Base-by-base conservation (phyloP, 2,888 invertebrate genomes). In the Nemotelus pantherinus region DNA sequence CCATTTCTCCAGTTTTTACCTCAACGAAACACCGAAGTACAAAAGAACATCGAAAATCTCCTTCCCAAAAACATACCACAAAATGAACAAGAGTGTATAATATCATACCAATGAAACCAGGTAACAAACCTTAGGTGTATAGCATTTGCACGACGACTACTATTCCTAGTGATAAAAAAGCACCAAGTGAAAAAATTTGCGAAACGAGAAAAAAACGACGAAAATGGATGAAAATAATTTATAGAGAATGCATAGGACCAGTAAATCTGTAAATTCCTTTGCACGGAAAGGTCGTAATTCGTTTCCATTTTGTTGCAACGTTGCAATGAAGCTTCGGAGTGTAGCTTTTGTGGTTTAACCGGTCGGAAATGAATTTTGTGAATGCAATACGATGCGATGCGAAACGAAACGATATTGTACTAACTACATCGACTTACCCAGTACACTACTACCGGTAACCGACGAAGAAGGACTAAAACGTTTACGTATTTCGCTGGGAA, bases 191-290 rank as follows among this genome's bases (percentile, higher is more conserved):
- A 25, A 25, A 25, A 25, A 25, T 25, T 25, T 25, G 25, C 43
- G 43, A 4, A 63, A 3, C 7, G 63, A 43, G 41, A 39, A 9
- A 43, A 65, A 65, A 65, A 65, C 3, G 25, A 25, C 44, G 45
- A 47, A 68, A 50, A 10, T 53, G 41, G 55, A 5, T 10, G 45
- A 55, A 70, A 70, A 48, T 55, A 55, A 55, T 71, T 71, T 71
- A 71, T 71, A 71, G 55, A 71, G 48, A 71, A 57, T 71, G 71
- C 71, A 71, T 41, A 71, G 71, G 44, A 55, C 44, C 55, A 44
- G 71, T 57, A 71, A 71, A 71, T 71, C 71, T 71, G 71, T 71
- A 71, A 71, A 71, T 71, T 55, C 71, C 68, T 57, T 71, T 71
- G 55, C 71, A 71, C 55, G 71, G 44, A 53, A 55, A 71, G 43